Evolutionary conservation across 2,888 invertebrate genomes (phyloP).

Genomic region (Polietes domitor): DNA sequence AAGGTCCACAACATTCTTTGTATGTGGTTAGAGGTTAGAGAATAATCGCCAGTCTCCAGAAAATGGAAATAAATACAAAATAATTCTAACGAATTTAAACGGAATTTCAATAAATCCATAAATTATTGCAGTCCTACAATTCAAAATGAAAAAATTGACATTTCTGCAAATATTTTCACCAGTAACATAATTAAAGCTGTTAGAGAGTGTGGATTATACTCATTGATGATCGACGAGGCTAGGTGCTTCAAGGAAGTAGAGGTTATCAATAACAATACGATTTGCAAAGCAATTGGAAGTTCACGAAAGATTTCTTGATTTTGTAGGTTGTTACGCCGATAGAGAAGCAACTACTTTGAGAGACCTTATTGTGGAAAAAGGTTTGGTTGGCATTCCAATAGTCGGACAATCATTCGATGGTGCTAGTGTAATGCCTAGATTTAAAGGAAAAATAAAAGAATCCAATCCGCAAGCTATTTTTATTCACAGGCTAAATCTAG

Average conservation of each 20-base stretch:
- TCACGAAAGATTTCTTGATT: constrained; percentile 32
- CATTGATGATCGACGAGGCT: constrained; percentile 39
- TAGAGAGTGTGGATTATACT: constrained; percentile 21
- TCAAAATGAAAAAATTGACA: neutral
- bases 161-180: neutral
- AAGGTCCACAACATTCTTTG: too few species aligned
- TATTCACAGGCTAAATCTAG: constrained; percentile 30
- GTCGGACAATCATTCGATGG: constrained; percentile 41
- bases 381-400: constrained; percentile 11
- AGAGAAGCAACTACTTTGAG: neutral
- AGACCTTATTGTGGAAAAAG: constrained; percentile 10
- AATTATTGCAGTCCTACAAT: neutral
- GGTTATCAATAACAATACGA: constrained; percentile 34
- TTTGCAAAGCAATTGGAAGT: constrained; percentile 28
- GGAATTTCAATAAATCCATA: neutral
- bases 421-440: constrained; percentile 11
- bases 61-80: too few species aligned
- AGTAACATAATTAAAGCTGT: constrained; percentile 5
- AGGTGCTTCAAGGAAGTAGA: constrained; percentile 36
- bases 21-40: too few species aligned
- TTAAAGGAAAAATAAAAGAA: constrained; percentile 18
- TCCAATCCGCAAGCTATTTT: constrained; percentile 4
- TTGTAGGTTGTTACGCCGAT: constrained; percentile 5
- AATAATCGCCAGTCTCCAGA: too few species aligned
- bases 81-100: too few species aligned